These are phyloP conservation scores for Ditylenchus dipsaci DNA, from an alignment of 1,140 invertebrate genomes.

Conservation along the genomic window DNA sequence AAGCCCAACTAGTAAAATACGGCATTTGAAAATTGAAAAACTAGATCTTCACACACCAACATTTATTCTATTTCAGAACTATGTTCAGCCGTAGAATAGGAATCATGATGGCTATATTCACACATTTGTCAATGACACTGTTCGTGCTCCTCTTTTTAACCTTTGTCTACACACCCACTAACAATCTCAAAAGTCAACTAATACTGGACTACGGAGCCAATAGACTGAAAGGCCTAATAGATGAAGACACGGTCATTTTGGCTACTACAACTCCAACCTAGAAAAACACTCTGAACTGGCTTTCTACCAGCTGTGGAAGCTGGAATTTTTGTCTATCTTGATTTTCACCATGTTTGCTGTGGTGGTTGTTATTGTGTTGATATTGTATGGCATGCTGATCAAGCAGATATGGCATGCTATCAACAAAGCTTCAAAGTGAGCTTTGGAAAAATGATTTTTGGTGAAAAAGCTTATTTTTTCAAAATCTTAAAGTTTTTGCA, in stretches of 20 bases:
- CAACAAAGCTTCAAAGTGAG: neutral
- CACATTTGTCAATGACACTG: neutral
- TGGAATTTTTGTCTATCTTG: neutral
- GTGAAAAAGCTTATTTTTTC: too few species aligned
- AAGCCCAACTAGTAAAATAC: too few species aligned
- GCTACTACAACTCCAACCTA: neutral
- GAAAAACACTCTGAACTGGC: neutral
- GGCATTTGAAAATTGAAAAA: too few species aligned
- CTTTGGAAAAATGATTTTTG: neutral
- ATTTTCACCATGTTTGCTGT: constrained; percentile 13
- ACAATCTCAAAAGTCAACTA: neutral
- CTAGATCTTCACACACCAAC: neutral
- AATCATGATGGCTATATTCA: neutral
- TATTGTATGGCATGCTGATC: constrained; percentile 9
- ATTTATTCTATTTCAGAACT: neutral
- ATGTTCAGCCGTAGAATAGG: neutral
- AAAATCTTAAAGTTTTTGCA: too few species aligned
- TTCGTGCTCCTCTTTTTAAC: neutral
- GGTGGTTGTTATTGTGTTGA: constrained; percentile 1
- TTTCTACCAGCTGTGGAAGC: neutral
- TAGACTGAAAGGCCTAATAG: neutral
- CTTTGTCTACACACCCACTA: neutral
- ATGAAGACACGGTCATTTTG: neutral
- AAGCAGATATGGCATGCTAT: constrained; percentile 10
- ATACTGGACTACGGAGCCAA: neutral